Evolutionary conservation across 2,797 vertebrate genomes (phyloP).

Genomic region (Eremophila alpestris): DNA sequence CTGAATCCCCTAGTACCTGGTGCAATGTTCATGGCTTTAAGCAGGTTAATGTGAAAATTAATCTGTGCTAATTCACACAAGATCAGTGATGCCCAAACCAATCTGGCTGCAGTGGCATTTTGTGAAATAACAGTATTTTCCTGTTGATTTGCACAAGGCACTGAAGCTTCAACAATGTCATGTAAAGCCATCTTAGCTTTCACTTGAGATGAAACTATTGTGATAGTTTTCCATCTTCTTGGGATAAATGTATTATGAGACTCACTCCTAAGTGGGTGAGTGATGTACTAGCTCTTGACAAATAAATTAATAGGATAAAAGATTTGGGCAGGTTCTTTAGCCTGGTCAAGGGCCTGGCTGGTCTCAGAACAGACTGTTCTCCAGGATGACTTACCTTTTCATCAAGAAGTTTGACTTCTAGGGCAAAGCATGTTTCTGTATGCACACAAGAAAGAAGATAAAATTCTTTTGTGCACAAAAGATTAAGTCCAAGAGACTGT

Average conservation of each 20-base stretch:
- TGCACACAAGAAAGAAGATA: not conserved
- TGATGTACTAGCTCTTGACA: not conserved
- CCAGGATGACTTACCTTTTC: not conserved
- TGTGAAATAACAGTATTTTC: not conserved
- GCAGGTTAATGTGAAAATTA: conserved; percentile 59
- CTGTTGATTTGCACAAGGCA: not conserved
- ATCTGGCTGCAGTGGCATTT: not conserved
- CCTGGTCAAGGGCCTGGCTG: not conserved
- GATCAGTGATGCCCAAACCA: not conserved
- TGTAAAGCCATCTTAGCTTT: not conserved
- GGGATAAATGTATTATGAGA: not conserved
- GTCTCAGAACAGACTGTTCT: not conserved
- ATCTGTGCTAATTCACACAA: conserved; percentile 58
- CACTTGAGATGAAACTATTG: not conserved
- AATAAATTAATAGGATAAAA: not conserved
- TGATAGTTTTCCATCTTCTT: not conserved
- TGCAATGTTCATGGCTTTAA: not conserved
- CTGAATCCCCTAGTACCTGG: conserved; percentile 46
- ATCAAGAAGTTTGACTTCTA: not conserved
- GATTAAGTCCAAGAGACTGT: not conserved
- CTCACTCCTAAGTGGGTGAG: not conserved
- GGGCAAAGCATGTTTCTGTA: not conserved
- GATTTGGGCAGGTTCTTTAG: not conserved
- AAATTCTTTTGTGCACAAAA: not conserved
- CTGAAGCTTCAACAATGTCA: not conserved